Evolutionary conservation across 2,888 invertebrate species (phyloP).

Genomic region (Heliconius ethilla): DNA sequence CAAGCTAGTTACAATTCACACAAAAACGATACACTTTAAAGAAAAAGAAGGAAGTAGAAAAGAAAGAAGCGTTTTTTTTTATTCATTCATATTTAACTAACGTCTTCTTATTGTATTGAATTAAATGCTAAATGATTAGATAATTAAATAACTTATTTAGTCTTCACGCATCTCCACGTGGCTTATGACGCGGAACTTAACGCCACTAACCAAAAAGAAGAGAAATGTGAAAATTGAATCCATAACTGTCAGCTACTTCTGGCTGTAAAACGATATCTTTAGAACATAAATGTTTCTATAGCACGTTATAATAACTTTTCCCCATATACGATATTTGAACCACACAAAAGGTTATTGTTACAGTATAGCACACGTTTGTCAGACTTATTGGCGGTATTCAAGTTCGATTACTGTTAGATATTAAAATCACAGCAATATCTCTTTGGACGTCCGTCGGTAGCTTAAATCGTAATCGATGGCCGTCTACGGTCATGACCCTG

Average conservation of each 20-base stretch:
- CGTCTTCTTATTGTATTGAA: not conserved
- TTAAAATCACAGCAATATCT: slow-evolving; percentile 26
- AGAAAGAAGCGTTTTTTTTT: not conserved
- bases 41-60: no score
- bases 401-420: slow-evolving; percentile 14
- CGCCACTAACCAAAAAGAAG: no score
- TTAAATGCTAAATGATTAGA: not conserved
- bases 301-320: not conserved
- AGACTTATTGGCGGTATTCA: slow-evolving; percentile 32
- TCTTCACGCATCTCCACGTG: not conserved
- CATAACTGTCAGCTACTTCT: no score
- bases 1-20: slow-evolving; percentile 23
- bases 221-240: not conserved
- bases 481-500: slow-evolving; percentile 47
- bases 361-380: slow-evolving; percentile 13
- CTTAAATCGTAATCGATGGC: slow-evolving; percentile 47
- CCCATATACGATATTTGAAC: not conserved
- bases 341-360: not conserved
- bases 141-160: not conserved
- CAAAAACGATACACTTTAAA: no score
- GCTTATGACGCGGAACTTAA: not conserved
- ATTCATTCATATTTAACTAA: not conserved
- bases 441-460: slow-evolving; percentile 29
- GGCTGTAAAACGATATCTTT: not conserved
- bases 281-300: not conserved